Conservation (phyloP, 2,888 invertebrate genomes). For the Chrysodeixis includens region DNA sequence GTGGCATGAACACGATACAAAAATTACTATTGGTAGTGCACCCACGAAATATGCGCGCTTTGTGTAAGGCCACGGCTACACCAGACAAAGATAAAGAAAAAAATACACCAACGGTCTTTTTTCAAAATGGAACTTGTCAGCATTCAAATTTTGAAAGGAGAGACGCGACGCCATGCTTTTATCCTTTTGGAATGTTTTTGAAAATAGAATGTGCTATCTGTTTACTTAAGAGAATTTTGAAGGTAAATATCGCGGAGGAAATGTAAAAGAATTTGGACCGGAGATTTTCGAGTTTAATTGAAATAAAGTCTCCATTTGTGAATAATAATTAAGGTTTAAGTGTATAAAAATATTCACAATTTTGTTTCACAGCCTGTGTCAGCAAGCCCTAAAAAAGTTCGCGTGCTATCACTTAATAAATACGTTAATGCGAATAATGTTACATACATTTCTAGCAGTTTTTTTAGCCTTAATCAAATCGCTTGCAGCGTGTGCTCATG, state of each 20-base stretch:
- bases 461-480: conserved; percentile 72
- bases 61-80: conserved; percentile 16
- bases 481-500: conserved; percentile 63
- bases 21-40: conserved; percentile 62
- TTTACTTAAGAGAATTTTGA: conserved; percentile 4
- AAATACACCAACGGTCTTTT: background rate
- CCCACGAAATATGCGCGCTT: conserved; percentile 36
- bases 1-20: conserved; percentile 62
- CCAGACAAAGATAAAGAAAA: conserved; percentile 1
- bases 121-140: background rate
- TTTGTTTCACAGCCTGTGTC: background rate
- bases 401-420: conserved; percentile 78
- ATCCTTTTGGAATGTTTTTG: conserved; percentile 4
- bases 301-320: too few relatives aligned
- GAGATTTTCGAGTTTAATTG: background rate
- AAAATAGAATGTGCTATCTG: conserved; percentile 1
- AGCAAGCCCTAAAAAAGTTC: conserved; percentile 46
- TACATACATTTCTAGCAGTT: conserved; percentile 62
- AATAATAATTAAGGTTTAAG: too few relatives aligned
- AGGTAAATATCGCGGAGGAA: background rate
- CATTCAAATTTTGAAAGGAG: conserved; percentile 5
- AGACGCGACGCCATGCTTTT: background rate
- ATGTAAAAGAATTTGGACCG: background rate
- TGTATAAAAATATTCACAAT: too few relatives aligned
- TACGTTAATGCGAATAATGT: conserved; percentile 71